These are phyloP conservation scores for Egretta garzetta DNA, from an alignment of 2,113 vertebrate genomes.

Conservation along the genomic window DNA sequence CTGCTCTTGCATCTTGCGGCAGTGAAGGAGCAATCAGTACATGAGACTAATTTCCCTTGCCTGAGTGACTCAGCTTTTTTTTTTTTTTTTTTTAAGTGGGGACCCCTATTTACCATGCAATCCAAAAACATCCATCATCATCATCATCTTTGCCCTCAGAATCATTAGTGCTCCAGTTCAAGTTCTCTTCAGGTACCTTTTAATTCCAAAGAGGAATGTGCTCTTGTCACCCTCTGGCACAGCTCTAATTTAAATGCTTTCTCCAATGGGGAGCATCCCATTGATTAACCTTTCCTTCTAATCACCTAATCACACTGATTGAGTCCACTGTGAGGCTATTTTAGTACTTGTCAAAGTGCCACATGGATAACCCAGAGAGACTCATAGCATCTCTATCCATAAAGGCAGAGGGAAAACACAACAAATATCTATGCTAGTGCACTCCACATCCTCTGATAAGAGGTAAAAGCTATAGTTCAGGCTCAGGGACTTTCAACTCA, in stretches of 20 bases:
- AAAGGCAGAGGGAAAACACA: background rate
- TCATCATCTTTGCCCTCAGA: background rate
- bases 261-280: background rate
- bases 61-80: background rate
- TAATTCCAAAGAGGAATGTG: background rate
- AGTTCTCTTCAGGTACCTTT: background rate
- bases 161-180: background rate
- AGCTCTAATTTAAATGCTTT: background rate
- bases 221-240: background rate
- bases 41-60: background rate
- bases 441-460: background rate
- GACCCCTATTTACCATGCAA: background rate
- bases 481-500: background rate
- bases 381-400: background rate
- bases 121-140: background rate
- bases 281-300: background rate
- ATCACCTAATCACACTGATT: background rate
- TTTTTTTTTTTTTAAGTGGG: background rate
- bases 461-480: background rate
- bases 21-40: background rate
- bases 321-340: background rate
- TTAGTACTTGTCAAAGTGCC: background rate
- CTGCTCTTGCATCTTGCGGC: background rate
- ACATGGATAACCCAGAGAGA: background rate
- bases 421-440: background rate